Base-by-base conservation (phyloP, 2,113 vertebrate species). In the Riparia riparia region DNA sequence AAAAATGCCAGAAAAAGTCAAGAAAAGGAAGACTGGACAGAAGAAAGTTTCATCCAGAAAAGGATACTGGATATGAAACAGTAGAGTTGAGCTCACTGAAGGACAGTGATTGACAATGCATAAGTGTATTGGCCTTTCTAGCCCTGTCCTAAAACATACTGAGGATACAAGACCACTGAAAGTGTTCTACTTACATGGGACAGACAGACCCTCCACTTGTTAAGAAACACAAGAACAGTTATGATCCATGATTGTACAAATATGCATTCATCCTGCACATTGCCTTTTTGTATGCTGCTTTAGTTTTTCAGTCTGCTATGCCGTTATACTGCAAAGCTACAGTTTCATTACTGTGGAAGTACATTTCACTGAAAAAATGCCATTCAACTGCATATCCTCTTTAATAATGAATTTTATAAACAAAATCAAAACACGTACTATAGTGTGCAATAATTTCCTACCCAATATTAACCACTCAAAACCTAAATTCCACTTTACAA, bases 341-440 rank as follows among this genome's bases (percentile, higher is more conserved):
- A 78, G 19, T 39, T 63, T 45, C 56, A 56, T 84, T 89, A 50
- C 11, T 82, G 28, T 24, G 63, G 42, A 90, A 77, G 16, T 78
- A 65, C 39, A 74, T 57, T 82, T 82, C 88, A 76, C 49, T 82
- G 80, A 92, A 89, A 89, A 89, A 81, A 83, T 54, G 14, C n/a
- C 47, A 54, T 66, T 70, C 47, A 89, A 47, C 24, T 61, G 47
- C 31, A 14, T 45, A 44, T 74, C 14, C 25, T 15, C 42, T 10
- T 49, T 51, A 64, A 47, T 42, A 32, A 70, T 14, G 8, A 70
- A 58, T 69, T 76, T 90, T 72, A 51, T 24, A 37, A 56, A 82
- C 10, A 78, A 90, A 93, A 63, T 50, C 42, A 28, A 93, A 92
- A 39, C 17, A 57, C n/a, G 42, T 53, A 54, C 25, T 15, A 4